These are phyloP conservation scores for Stegostoma tigrinum DNA, from an alignment of 2,113 vertebrate genomes.

Conservation along the genomic window DNA sequence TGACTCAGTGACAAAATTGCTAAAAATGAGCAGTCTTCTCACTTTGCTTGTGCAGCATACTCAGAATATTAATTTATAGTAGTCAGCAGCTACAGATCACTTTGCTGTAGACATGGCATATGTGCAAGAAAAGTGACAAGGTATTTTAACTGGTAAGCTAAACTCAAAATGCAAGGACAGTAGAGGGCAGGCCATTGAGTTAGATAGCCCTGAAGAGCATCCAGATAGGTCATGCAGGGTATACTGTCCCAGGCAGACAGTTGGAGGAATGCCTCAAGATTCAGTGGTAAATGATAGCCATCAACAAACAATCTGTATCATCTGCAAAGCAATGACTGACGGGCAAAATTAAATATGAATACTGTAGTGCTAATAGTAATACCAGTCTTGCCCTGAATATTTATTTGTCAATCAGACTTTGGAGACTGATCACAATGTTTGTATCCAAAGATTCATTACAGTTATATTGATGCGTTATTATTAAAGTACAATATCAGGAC, in stretches of 20 bases:
- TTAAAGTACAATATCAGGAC: neutral
- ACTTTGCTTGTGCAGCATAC: neutral
- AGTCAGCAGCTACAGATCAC: neutral
- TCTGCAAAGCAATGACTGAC: neutral
- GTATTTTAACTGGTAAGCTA: neutral
- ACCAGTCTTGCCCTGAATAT: neutral
- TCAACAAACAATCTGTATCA: neutral
- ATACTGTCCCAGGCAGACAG: neutral
- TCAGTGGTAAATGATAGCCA: neutral
- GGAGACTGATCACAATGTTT: neutral
- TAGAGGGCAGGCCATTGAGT: neutral
- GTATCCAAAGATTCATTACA: neutral
- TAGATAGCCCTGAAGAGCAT: neutral
- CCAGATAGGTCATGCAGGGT: neutral
- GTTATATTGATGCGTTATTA: neutral
- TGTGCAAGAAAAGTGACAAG: neutral
- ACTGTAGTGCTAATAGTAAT: neutral
- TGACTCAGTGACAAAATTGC: neutral
- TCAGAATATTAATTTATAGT: constrained; percentile 17
- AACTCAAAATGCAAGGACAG: neutral
- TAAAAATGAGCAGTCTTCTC: neutral
- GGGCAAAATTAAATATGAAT: neutral
- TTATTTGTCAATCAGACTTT: neutral
- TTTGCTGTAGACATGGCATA: neutral
- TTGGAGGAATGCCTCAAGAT: neutral